These are phyloP conservation scores for Mesoligia furuncula DNA, from an alignment of 2,888 invertebrate genomes.

Conservation along the genomic window DNA sequence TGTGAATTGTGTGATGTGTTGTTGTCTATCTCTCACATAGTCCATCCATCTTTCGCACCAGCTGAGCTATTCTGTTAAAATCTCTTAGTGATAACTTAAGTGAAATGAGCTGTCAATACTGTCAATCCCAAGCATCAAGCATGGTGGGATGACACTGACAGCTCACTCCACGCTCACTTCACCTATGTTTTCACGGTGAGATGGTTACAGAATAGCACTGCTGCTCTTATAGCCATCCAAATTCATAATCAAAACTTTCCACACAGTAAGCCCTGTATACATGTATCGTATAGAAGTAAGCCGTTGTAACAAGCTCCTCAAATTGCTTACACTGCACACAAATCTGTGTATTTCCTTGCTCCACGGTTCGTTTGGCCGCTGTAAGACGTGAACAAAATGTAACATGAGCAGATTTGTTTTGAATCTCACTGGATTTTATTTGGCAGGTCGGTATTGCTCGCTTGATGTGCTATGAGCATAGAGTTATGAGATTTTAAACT, in stretches of 20 bases:
- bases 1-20: too few species aligned
- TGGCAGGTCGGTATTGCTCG: conserved; percentile 44
- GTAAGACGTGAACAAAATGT: conserved; percentile 60
- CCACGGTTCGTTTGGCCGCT: conserved; percentile 15
- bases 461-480: conserved; percentile 17
- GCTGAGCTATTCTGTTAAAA: too few species aligned
- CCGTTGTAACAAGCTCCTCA: conserved; percentile 55
- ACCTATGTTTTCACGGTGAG: too few species aligned
- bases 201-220: too few species aligned
- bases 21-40: too few species aligned
- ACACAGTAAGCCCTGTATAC: neutral
- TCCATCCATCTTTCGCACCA: neutral
- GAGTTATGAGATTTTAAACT: conserved; percentile 35
- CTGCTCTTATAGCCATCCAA: neutral
- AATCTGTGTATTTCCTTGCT: conserved; percentile 54
- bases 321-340: conserved; percentile 59
- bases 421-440: conserved; percentile 50
- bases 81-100: too few species aligned
- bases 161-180: too few species aligned
- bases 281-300: conserved; percentile 42
- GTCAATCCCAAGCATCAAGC: too few species aligned
- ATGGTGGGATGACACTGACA: too few species aligned
- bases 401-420: conserved; percentile 49
- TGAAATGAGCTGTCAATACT: too few species aligned
- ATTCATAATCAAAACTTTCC: neutral